Evolutionary conservation across 2,113 vertebrate genomes (phyloP).

Genomic region (Uria aalge): DNA sequence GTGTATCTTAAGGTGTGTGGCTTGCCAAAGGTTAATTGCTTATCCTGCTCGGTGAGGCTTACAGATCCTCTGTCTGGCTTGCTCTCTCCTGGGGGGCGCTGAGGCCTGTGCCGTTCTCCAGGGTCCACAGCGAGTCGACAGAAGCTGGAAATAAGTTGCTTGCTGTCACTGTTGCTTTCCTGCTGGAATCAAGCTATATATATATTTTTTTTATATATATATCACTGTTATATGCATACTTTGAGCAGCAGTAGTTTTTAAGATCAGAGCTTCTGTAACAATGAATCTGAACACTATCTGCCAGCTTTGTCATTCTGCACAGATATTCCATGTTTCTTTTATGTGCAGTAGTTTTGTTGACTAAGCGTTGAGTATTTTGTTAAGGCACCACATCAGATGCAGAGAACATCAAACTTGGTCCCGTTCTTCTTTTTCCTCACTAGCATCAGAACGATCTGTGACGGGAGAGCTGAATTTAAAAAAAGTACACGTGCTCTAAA

Average conservation of each 20-base stretch:
- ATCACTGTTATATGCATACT: background rate
- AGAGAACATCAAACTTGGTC: background rate
- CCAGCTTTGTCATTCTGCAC: background rate
- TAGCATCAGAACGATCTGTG: background rate
- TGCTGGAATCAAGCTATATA: background rate
- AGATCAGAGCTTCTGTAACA: background rate
- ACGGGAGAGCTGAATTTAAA: background rate
- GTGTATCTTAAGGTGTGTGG: conserved; percentile 65
- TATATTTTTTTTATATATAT: background rate
- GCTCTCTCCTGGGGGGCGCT: background rate
- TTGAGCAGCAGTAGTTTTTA: background rate
- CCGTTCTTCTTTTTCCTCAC: background rate
- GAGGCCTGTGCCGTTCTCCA: background rate
- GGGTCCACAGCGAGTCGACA: background rate
- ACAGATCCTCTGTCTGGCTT: background rate
- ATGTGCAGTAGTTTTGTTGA: background rate
- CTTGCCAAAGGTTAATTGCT: conserved; percentile 52
- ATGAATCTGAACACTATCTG: background rate
- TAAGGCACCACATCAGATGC: background rate
- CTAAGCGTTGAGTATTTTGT: background rate
- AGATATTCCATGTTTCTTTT: background rate
- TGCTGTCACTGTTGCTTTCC: background rate
- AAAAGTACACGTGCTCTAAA: background rate
- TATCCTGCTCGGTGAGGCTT: background rate
- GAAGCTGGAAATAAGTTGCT: background rate